Percentiles rank a stretch among this genome's conserved stretches.
Conservation (phyloP, 2,113 vertebrate species). For the Sylvietta virens region DNA sequence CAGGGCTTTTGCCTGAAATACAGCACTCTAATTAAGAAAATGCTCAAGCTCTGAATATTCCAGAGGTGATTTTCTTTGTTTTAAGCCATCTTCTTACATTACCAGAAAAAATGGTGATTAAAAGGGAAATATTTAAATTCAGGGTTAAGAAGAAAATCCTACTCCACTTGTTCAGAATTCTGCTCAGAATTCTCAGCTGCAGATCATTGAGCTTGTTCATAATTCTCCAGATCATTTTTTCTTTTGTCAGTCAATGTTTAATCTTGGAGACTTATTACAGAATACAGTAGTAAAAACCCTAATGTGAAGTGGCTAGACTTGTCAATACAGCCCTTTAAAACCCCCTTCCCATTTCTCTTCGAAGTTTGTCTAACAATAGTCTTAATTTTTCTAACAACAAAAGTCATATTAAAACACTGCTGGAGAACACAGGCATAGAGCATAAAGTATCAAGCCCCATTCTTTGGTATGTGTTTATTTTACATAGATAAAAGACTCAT, state of each 20-base stretch:
- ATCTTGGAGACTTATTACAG: neutral
- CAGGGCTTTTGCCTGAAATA: conserved; percentile 11
- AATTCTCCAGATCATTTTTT: neutral
- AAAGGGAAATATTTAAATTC: neutral
- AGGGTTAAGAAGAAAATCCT: neutral
- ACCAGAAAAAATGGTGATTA: neutral
- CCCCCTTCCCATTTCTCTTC: neutral
- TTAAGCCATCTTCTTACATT: neutral
- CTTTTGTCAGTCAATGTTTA: neutral
- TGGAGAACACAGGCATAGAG: neutral
- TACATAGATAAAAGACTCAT: neutral
- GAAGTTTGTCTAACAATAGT: neutral
- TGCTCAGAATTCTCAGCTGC: neutral
- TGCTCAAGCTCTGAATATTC: neutral
- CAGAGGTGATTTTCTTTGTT: neutral
- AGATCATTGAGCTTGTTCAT: neutral
- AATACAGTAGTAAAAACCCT: neutral
- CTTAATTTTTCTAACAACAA: neutral
- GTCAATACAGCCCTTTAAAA: neutral
- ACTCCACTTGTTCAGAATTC: neutral
- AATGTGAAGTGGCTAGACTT: neutral
- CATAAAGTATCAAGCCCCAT: neutral
- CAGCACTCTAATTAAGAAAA: conserved; percentile 8
- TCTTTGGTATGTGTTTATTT: neutral
- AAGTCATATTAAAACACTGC: neutral